Conservation (phyloP, 2,888 invertebrate genomes). For the Agriopis aurantiaria region DNA sequence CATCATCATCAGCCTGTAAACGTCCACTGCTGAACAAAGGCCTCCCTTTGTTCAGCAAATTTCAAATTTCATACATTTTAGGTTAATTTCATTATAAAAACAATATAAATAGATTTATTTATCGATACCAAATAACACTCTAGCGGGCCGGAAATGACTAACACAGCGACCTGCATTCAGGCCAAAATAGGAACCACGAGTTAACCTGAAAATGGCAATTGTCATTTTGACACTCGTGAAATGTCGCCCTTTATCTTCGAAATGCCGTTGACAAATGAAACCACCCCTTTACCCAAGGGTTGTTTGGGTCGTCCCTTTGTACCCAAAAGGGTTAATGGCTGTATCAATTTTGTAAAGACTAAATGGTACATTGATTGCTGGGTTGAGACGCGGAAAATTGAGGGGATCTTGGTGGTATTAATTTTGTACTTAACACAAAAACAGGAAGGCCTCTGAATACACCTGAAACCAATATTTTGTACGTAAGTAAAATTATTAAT, state of each 20-base stretch:
- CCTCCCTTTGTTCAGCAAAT: too few relatives aligned
- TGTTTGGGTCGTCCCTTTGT: slow-evolving; percentile 33
- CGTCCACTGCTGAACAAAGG: too few relatives aligned
- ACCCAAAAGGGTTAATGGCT: slow-evolving; percentile 34
- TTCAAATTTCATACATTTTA: too few relatives aligned
- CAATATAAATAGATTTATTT: too few relatives aligned
- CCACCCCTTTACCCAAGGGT: slow-evolving; percentile 30
- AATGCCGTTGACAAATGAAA: slow-evolving; percentile 27
- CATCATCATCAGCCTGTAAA: too few relatives aligned
- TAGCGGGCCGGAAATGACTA: too few relatives aligned
- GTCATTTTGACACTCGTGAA: slow-evolving; percentile 17
- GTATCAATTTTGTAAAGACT: slow-evolving; percentile 38
- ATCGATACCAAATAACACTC: too few relatives aligned
- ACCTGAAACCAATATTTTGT: too few relatives aligned
- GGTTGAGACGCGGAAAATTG: slow-evolving; percentile 28
- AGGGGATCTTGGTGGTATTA: slow-evolving; percentile 18
- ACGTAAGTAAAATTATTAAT: too few relatives aligned
- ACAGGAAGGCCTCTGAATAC: not conserved
- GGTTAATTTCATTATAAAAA: too few relatives aligned
- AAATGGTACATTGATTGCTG: slow-evolving; percentile 36
- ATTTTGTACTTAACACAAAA: slow-evolving; percentile 14
- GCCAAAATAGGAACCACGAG: not conserved
- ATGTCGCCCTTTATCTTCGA: slow-evolving; percentile 26
- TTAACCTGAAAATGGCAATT: slow-evolving; percentile 20
- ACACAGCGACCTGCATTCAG: too few relatives aligned